These are phyloP conservation scores for Aproaerema taeniolella DNA, from an alignment of 2,888 invertebrate species.

Conservation along the genomic window DNA sequence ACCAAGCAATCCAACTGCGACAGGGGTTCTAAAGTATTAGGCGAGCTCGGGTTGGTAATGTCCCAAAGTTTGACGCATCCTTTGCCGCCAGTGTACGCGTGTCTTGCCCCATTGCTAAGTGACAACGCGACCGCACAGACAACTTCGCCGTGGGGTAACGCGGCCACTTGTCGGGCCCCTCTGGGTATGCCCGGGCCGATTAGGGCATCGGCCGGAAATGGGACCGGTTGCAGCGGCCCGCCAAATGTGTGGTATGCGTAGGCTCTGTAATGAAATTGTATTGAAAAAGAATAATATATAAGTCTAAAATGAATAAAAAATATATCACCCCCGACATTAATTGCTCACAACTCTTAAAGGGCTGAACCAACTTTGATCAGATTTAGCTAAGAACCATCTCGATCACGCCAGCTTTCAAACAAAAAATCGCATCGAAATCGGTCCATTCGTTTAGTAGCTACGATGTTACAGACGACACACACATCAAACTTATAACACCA, in stretches of 20 bases:
- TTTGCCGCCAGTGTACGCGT: slow-evolving; percentile 99
- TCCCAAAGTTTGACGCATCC: slow-evolving; percentile 99
- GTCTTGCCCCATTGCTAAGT: slow-evolving; percentile 82
- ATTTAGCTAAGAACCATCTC: too few species aligned
- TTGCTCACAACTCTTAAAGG: too few species aligned
- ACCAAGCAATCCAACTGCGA: slow-evolving; percentile 94
- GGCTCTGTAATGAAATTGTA: slow-evolving; percentile 66
- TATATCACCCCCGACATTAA: too few species aligned
- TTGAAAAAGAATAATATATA: too few species aligned
- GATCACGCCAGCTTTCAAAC: too few species aligned
- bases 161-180: slow-evolving; percentile 92
- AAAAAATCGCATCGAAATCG: too few species aligned
- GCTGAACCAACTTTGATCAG: too few species aligned
- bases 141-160: slow-evolving; percentile 94
- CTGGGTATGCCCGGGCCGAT: slow-evolving; percentile 95
- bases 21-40: slow-evolving; percentile 91
- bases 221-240: slow-evolving; percentile 92
- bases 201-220: slow-evolving; percentile 96
- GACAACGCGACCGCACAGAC: slow-evolving; percentile 98
- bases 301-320: too few species aligned
- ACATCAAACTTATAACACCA: too few species aligned
- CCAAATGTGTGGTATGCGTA: slow-evolving; percentile 97
- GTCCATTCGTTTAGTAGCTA: too few species aligned
- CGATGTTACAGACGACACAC: too few species aligned
- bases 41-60: slow-evolving; percentile 90